Base-by-base conservation (phyloP, 2,797 vertebrate species). In the Smutsia temminckii region DNA sequence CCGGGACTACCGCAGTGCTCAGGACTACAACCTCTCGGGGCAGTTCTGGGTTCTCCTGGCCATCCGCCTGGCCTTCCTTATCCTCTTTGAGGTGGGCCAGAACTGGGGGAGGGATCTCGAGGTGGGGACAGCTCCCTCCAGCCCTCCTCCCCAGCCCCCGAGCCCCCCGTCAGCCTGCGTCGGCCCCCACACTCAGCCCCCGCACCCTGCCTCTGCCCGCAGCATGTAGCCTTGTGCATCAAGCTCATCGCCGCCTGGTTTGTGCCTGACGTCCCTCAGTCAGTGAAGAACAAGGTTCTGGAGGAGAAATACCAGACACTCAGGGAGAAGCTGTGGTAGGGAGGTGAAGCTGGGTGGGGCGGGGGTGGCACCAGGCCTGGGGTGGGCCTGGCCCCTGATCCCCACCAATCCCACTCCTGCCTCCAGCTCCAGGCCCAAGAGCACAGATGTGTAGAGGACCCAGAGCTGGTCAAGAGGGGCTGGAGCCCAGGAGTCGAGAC, bases 41-140 rank as follows among this genome's bases (percentile, higher is more conserved):
- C 99, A 99, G 98, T 99, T 99, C 98, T 99, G 99, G 99, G 98
- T 99, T n/a, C 99, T 99, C 94, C 98, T 99, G 23, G 99, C 99
- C 1, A 97, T 99, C 25, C 99, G 99, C 16, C 99, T 99, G 46
- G 99, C 98, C 61, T 99, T 99, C 89, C 98, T 99, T 85, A 99
- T 99, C 95, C 93, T 99, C 95, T 99, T 99, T 25, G 99, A 99
- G 99, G 99, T 99, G 89, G 46, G 94, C 21, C 13, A 1, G 68
- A 13, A 4, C 37, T 8, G 1, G 55, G 53, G 51, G 0, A 1
- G 53, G 13, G 40, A 9, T 4, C 11, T 9, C 3, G 9, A n/a
- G 13, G 40, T 0, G 1, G 29, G 25, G 49, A 64, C 27, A 1
- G 55, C 6, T 42, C 69, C 17, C 63, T 57, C 18, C 8, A 25